Evolutionary conservation across 1,140 invertebrate genomes (phyloP), one percentile per base, ranked within the genome.

Genomic region (Batillaria attramentaria): DNA sequence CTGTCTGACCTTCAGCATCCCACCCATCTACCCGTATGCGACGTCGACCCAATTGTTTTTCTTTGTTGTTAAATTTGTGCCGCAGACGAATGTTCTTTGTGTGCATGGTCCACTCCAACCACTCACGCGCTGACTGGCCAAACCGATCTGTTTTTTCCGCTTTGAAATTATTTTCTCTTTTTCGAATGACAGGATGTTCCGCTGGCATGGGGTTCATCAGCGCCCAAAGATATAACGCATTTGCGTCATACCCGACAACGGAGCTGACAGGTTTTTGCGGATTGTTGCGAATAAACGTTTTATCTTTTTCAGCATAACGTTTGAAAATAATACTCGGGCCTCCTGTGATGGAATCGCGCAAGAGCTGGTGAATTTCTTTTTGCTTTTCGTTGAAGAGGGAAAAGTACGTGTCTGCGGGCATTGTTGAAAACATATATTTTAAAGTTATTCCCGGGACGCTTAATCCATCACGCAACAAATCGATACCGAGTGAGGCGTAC

Each of bases 321-420:
- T 69, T 35, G 39, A 81, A 85, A n/a, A 85, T 76, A 28, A 85
- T 79, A 6, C 74, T 72, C 2, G 81, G 80, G 33, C 84, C 74
- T 8, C 81, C 80, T 5, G 74, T 57, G 20, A 85, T 77, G 57
- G 78, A 78, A 6, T 74, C 46, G 24, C 81, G 76, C 13, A 85
- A 43, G 5, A 75, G 69, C 31, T 68, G 37, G 43, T 79, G 77
- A 6, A 83, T 42, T 57, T 80, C 78, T 42, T 68, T 78, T 46
- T 81, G 60, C 18, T 78, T 78, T 46, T 79, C 65, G 35, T 78
- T 72, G 60, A 83, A 73, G 20, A 85, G 70, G 35, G 73, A 72
- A 60, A 84, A 81, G 33, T 66, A 75, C 1, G 77, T 68, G 28
- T 78, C 42, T 2, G 42, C 43, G n/a, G 77, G 18, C 8, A 54